These are phyloP conservation scores for Otolemur crassicaudatus DNA, from an alignment of 2,797 vertebrate genomes.

Conservation along the genomic window DNA sequence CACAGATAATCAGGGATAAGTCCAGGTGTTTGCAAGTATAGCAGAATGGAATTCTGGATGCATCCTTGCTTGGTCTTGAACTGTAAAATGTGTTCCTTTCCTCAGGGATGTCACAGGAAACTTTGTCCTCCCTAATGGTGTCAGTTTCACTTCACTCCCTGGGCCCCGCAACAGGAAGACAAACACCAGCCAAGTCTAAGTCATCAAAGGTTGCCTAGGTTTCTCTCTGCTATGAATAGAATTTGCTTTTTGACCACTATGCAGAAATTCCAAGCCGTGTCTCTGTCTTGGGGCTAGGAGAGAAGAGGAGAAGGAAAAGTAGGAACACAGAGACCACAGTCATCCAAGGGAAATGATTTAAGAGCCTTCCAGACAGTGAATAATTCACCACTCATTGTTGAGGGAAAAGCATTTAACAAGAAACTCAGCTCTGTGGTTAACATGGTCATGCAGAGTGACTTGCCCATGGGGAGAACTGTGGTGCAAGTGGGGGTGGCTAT, in stretches of 20 bases:
- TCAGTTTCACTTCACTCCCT: background rate
- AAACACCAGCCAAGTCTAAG: background rate
- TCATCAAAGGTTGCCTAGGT: background rate
- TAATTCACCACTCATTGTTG: background rate
- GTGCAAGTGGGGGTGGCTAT: background rate
- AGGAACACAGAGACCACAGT: background rate
- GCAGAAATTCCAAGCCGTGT: slow-evolving; percentile 32
- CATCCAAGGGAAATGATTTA: slow-evolving; percentile 30
- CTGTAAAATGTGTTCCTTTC: background rate
- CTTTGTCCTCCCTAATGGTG: background rate
- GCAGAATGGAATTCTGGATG: background rate
- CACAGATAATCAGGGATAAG: background rate
- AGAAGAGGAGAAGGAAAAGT: background rate
- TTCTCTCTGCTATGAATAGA: slow-evolving; percentile 31
- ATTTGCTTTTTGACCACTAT: slow-evolving; percentile 9
- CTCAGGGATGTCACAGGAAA: background rate
- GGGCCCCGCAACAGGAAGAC: background rate
- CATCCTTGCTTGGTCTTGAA: background rate
- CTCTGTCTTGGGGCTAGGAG: background rate
- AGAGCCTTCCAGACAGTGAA: background rate
- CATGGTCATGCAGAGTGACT: background rate
- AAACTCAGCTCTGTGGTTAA: background rate
- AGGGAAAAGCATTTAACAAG: background rate
- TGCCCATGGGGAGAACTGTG: background rate
- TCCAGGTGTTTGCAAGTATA: background rate